Conservation (phyloP, 2,888 invertebrate species). For the Rapana venosa region DNA sequence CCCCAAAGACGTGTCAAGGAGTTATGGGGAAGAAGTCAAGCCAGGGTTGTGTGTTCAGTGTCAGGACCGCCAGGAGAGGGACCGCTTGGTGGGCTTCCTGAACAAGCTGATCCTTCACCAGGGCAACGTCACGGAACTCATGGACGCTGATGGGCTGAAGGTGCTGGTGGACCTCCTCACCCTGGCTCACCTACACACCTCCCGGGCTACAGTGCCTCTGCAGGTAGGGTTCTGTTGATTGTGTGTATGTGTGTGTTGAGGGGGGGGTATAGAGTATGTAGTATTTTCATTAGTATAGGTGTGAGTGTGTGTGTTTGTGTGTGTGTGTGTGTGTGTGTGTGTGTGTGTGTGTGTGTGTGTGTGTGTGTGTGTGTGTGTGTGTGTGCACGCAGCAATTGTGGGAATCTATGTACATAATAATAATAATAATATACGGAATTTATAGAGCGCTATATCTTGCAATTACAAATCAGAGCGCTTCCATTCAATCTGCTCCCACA, state of each 20-base stretch:
- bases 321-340: background rate
- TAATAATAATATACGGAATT: too few relatives aligned
- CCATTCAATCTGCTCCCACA: too few relatives aligned
- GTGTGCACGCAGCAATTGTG: background rate
- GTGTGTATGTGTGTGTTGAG: background rate
- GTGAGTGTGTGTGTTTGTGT: background rate
- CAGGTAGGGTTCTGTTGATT: conserved; percentile 73
- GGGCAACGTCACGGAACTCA: conserved; percentile 91
- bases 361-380: conserved; percentile 19
- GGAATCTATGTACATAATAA: too few relatives aligned
- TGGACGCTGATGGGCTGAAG: conserved; percentile 94
- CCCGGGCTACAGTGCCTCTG: conserved; percentile 81
- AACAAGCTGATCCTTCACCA: conserved; percentile 91
- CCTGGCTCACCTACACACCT: conserved; percentile 95
- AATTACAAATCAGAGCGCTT: too few relatives aligned
- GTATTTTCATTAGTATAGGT: background rate
- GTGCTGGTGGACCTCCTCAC: conserved; percentile 95
- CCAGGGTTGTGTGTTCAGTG: conserved; percentile 81
- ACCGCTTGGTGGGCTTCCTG: conserved; percentile 93
- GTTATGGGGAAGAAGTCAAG: background rate
- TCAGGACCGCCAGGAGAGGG: conserved; percentile 92
- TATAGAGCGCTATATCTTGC: too few relatives aligned
- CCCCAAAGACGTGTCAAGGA: background rate
- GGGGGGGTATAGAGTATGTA: background rate
- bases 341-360: background rate